Evolutionary conservation across 2,113 vertebrate species (phyloP), one percentile per base, ranked within the genome.

Genomic region (Phalacrocorax brasilianus): DNA sequence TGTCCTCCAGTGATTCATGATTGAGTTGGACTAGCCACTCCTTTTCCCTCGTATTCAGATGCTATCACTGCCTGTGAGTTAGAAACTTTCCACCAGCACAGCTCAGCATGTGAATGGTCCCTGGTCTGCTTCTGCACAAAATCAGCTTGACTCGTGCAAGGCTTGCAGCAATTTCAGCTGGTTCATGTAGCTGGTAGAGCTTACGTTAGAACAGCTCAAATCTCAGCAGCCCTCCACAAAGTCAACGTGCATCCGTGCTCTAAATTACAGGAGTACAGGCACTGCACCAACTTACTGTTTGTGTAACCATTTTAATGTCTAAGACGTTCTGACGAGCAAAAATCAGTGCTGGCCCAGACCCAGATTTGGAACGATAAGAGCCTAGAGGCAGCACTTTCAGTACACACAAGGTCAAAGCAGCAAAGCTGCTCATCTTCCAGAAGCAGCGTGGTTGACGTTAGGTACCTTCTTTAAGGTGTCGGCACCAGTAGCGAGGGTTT

Each of bases 371-470:
- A 44, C 12, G 52, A 3, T 44, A 90, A 56, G 62, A 89, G 38
- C 56, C 53, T 27, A 65, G 22, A 72, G 24, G 63, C 9, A 52
- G 44, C 26, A 83, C 42, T 71, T 88, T 40, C 3, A 0, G 33
- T 52, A 72, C 20, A 30, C 28, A 61, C 0, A 2, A 80, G 35
- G 33, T 15, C 12, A 30, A 63, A 80, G 65, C 24, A 81, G 35
- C 23, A 63, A 65, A 85, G 40, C 65, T 68, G 28, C 20, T 77
- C 2, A 0, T 18, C 53, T 81, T 81, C 19, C 44, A 74, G 59
- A 42, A 89, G 26, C 0, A 0, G 16, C 1, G 3, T 32, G 13
- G 7, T 63, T 65, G 55, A 75, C 47, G 53, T 65, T 30, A 30
- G 4, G 12, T 9, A 75, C 18, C n/a, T 82, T 91, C 65, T 63